Percentiles rank a stretch among this genome's conserved stretches.
phyloP scores from a whole-genome alignment of 2,113 vertebrate genomes.

The Garra rufa region DNA sequence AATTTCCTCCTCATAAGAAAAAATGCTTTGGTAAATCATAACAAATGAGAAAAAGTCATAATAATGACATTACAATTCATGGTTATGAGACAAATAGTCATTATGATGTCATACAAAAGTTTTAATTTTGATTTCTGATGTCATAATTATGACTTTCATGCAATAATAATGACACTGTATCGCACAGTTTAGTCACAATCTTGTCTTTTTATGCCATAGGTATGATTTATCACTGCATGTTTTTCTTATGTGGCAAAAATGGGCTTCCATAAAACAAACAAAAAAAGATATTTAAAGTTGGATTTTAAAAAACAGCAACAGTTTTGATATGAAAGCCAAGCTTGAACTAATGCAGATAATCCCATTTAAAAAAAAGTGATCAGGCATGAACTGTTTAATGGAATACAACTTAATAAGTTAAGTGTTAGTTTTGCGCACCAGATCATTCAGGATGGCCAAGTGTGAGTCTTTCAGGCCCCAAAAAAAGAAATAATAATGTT shows the following conservation, averaged over 20 bases:
- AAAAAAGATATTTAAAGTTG: not conserved
- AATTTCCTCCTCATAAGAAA: not conserved
- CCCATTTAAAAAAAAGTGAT: not conserved
- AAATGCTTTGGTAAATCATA: not conserved
- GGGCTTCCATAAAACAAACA: not conserved
- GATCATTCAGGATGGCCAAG: not conserved
- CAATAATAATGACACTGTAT: not conserved
- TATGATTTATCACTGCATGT: not conserved
- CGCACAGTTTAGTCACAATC: too few species aligned
- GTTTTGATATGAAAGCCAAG: not conserved
- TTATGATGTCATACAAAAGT: too few species aligned
- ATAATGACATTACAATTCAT: not conserved
- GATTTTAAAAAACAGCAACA: not conserved
- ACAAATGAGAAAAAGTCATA: not conserved
- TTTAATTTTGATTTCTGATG: not conserved
- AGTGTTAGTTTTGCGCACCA: not conserved
- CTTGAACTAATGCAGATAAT: not conserved
- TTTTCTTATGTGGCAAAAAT: not conserved
- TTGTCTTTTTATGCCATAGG: not conserved
- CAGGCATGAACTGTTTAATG: not conserved
- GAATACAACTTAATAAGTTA: not conserved
- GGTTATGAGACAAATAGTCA: not conserved
- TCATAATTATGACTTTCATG: not conserved
- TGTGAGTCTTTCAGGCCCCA: constrained; percentile 13
- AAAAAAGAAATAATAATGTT: not conserved